phyloP scores from a whole-genome alignment of 2,113 vertebrate species.

The Vanacampus margaritifer region DNA sequence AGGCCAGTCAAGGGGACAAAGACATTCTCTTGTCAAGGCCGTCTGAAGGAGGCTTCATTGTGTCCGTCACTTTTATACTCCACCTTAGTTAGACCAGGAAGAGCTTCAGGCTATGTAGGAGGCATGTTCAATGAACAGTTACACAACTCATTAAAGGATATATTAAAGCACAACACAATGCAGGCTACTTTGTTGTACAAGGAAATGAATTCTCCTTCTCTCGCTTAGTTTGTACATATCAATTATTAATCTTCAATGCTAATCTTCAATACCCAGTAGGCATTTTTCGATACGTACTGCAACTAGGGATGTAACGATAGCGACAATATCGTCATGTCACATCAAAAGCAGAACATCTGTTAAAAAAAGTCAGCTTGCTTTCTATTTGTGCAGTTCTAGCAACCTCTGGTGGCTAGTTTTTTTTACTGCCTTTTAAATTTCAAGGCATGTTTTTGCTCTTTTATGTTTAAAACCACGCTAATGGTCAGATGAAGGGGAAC shows the following conservation, averaged over 20 bases:
- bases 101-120: slow-evolving; percentile 25
- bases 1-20: slow-evolving; percentile 1
- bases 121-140: slow-evolving; percentile 28
- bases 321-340: too few relatives aligned
- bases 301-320: too few relatives aligned
- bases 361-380: too few relatives aligned
- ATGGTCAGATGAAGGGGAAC: too few relatives aligned
- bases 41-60: slow-evolving; percentile 1
- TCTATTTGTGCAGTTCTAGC: too few relatives aligned
- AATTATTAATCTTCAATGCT: slow-evolving; percentile 26
- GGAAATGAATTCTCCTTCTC: not conserved
- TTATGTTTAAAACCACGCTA: too few relatives aligned
- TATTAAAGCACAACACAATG: slow-evolving; percentile 23
- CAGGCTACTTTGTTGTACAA: not conserved
- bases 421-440: too few relatives aligned
- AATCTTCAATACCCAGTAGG: slow-evolving; percentile 21
- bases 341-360: too few relatives aligned
- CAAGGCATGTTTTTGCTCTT: too few relatives aligned
- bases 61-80: slow-evolving; percentile 42
- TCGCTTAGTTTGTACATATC: not conserved
- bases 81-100: slow-evolving; percentile 41
- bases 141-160: slow-evolving; percentile 44
- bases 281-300: slow-evolving; percentile 3
- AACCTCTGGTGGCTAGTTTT: too few relatives aligned
- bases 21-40: slow-evolving; percentile 10